Evolutionary conservation across 2,113 vertebrate species (phyloP).

Genomic region (Anser cygnoides): DNA sequence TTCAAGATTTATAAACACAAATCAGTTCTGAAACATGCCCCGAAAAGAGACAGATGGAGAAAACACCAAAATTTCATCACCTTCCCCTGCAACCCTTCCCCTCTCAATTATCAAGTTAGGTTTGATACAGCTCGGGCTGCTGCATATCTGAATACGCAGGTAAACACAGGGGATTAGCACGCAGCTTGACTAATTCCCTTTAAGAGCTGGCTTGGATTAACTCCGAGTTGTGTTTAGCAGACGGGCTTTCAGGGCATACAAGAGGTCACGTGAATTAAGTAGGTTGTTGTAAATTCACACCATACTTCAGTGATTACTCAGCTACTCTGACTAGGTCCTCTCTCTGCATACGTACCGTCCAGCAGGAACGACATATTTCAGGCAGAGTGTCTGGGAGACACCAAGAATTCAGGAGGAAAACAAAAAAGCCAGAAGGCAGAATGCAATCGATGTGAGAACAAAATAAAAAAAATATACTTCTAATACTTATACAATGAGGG

Average conservation of each 20-base stretch:
- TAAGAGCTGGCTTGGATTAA: slow-evolving; percentile 47
- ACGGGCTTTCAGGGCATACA: not conserved
- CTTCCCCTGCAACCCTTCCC: not conserved
- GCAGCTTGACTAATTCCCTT: slow-evolving; percentile 28
- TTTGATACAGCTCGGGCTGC: not conserved
- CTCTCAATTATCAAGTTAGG: not conserved
- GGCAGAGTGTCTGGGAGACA: not conserved
- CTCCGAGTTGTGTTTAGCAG: slow-evolving; percentile 4
- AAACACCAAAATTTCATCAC: not conserved
- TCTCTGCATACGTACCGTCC: not conserved
- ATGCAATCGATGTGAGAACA: not conserved
- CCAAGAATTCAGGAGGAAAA: not conserved
- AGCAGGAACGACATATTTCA: not conserved
- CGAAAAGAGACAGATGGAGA: not conserved
- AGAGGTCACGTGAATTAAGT: slow-evolving; percentile 34
- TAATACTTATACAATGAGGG: rapidly evolving
- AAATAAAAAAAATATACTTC: not conserved
- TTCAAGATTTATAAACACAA: not conserved
- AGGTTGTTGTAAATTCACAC: slow-evolving; percentile 18
- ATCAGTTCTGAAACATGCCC: not conserved
- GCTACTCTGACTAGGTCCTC: not conserved
- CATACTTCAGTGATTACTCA: slow-evolving; percentile 21
- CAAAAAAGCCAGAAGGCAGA: not conserved
- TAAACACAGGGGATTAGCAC: slow-evolving; percentile 45
- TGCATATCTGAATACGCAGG: slow-evolving; percentile 22